These are phyloP conservation scores for Nothocercus julius DNA, from an alignment of 2,113 vertebrate genomes.

Conservation along the genomic window DNA sequence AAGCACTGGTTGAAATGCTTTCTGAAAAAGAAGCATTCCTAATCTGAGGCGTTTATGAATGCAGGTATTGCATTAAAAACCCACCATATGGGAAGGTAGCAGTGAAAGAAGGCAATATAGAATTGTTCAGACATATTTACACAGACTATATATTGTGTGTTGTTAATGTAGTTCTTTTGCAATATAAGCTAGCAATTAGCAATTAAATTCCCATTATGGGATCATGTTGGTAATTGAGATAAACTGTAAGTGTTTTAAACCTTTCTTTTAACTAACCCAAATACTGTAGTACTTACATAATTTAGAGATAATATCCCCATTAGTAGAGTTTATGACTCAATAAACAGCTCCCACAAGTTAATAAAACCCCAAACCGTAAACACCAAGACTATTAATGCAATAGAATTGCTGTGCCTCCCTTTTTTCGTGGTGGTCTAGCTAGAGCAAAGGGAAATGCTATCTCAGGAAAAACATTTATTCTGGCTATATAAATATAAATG, in stretches of 20 bases:
- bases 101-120: conserved; percentile 31
- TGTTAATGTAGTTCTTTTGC: conserved; percentile 42
- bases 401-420: conserved; percentile 73
- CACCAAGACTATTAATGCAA: conserved; percentile 74
- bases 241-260: conserved; percentile 72
- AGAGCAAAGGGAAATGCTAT: conserved; percentile 72
- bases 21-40: neutral
- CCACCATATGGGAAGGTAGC: neutral
- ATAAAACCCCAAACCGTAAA: conserved; percentile 79
- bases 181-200: conserved; percentile 70
- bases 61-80: neutral
- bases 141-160: conserved; percentile 31
- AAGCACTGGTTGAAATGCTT: neutral
- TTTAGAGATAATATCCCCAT: conserved; percentile 81
- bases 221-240: conserved; percentile 77
- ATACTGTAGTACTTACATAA: conserved; percentile 75
- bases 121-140: conserved; percentile 39
- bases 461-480: conserved; percentile 74
- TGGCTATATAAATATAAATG: conserved; percentile 75
- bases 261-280: conserved; percentile 73
- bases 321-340: conserved; percentile 82
- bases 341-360: conserved; percentile 81
- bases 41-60: conserved; percentile 21
- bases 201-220: conserved; percentile 78
- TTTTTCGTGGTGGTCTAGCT: conserved; percentile 78